Base-by-base conservation (phyloP, 2,113 vertebrate species). In the Catagonus wagneri region DNA sequence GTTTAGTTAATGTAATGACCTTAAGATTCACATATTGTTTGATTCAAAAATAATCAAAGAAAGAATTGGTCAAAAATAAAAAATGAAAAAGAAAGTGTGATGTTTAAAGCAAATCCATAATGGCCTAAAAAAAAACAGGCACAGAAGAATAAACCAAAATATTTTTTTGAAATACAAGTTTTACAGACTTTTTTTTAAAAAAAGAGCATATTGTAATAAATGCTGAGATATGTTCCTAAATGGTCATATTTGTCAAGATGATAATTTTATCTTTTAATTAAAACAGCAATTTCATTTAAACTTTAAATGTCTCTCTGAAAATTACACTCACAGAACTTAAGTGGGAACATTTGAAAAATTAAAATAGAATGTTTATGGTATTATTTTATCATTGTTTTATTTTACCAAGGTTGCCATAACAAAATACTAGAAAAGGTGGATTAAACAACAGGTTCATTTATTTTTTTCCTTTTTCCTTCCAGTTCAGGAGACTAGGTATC, bases 191-290 rank as follows among this genome's bases (percentile, higher is more conserved):
- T 8, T 44, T 44, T 5, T 1, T 93, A 15, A 83, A 10, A 83
- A 10, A 65, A 17, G 7, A 9, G 50, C 6, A 76, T 39, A 44
- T 23, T 84, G 0, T n/a, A 65, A 81, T 63, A 76, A 83, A 92
- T 56, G 5, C 2, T 87, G 14, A 68, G 6, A 78, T 71, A 71
- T 65, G 1, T n/a, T 83, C 3, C n/a, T 76, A 44, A 83, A 29
- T 52, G 19, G 78, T 44, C 44, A 16, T 74, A 85, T 80, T 68
- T 66, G 27, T 80, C 1, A 69, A 44, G 10, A 54, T 54, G n/a
- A 34, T 69, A 16, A 75, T 90, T 90, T 90, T 78, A 3, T 81
- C 34, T 95, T 76, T 32, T 87, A 14, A 93, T 83, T 58, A 86
- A 63, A 71, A 69, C 9, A 69, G 34, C 58, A 39, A 85, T 68